Conservation (phyloP, 2,797 vertebrate species). For the Melanotaenia maccullochi region DNA sequence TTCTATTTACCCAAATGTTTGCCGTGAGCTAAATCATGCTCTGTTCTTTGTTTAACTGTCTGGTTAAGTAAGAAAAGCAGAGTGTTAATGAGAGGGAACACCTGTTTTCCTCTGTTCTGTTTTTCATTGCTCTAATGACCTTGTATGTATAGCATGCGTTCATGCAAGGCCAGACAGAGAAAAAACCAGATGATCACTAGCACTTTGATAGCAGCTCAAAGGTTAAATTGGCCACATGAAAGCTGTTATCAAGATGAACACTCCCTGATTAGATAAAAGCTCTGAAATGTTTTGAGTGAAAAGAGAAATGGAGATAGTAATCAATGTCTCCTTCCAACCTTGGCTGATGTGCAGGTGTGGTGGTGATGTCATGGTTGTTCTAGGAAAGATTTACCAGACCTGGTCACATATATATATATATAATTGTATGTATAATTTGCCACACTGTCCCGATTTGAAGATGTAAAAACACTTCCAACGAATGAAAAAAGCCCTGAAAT, state of each 20-base stretch:
- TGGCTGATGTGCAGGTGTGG: constrained; percentile 32
- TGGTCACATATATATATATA: background rate
- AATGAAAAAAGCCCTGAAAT: no score
- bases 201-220: constrained; percentile 10
- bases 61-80: constrained; percentile 27
- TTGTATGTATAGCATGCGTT: constrained; percentile 32
- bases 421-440: background rate
- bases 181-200: constrained; percentile 33
- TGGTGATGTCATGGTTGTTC: constrained; percentile 61
- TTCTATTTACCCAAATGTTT: constrained; percentile 44
- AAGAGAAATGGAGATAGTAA: constrained; percentile 41
- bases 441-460: background rate
- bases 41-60: constrained; percentile 26
- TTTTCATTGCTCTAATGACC: constrained; percentile 40
- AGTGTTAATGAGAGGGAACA: constrained; percentile 56
- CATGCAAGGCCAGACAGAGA: constrained; percentile 24
- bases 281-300: constrained; percentile 30
- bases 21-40: constrained; percentile 33
- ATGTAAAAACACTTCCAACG: background rate
- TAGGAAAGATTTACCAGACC: constrained; percentile 33
- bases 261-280: constrained; percentile 42
- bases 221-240: constrained; percentile 44
- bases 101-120: constrained; percentile 46
- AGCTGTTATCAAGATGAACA: constrained; percentile 51
- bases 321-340: constrained; percentile 36